Conservation (phyloP, 1,140 invertebrate species). For the Ylistrum balloti region DNA sequence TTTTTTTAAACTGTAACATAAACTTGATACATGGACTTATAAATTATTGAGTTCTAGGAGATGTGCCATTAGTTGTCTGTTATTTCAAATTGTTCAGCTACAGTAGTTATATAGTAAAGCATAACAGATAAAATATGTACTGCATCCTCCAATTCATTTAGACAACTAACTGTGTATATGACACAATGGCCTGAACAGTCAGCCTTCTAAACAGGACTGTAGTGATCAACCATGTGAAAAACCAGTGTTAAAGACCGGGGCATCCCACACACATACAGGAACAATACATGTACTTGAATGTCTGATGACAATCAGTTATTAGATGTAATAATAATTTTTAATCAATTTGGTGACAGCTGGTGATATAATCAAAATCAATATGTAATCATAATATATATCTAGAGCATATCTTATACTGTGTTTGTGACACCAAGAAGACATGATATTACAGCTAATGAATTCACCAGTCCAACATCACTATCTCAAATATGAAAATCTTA, state of each 20-base stretch:
- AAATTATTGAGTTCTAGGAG: no score
- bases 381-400: no score
- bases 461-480: no score
- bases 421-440: no score
- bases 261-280: neutral
- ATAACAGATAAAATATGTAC: neutral
- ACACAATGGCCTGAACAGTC: neutral
- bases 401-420: no score
- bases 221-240: neutral
- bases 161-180: neutral
- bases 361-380: no score
- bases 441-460: no score
- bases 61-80: no score
- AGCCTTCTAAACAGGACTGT: neutral
- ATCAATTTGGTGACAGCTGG: neutral
- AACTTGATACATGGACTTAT: no score
- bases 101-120: neutral
- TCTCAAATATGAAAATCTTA: no score
- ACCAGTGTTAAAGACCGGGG: constrained; percentile 3
- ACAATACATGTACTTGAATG: neutral
- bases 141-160: neutral
- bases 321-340: neutral
- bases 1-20: neutral
- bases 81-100: neutral
- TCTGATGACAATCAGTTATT: neutral